phyloP scores from a whole-genome alignment of 2,113 vertebrate species.

The Ornithorhynchus anatinus region DNA sequence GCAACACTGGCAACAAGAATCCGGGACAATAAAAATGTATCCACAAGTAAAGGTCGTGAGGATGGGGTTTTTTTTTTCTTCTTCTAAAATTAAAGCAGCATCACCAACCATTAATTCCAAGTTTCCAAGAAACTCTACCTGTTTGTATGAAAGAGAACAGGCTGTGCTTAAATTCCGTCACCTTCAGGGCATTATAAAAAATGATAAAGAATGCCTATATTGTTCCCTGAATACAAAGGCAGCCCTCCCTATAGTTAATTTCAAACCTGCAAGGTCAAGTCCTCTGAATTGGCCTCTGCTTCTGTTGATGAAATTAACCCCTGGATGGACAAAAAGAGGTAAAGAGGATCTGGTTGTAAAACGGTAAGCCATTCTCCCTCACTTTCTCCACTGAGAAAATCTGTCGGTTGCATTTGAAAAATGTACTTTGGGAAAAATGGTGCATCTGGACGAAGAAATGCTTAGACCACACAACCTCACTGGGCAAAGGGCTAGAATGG shows the following conservation, averaged over 20 bases:
- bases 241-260: neutral
- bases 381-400: neutral
- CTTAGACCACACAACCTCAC: neutral
- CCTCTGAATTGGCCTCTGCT: neutral
- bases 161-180: neutral
- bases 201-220: neutral
- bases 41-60: no score
- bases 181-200: neutral
- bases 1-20: neutral
- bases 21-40: no score
- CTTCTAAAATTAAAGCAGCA: neutral
- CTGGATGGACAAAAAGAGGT: neutral
- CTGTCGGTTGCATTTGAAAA: neutral
- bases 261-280: neutral
- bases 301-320: neutral
- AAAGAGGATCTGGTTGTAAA: slow-evolving; percentile 1
- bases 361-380: no score
- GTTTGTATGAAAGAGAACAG: neutral
- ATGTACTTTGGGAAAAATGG: neutral
- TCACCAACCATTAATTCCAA: neutral
- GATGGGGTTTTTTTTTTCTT: no score
- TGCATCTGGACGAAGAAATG: neutral
- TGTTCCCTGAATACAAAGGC: neutral
- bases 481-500: neutral
- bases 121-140: neutral